These are phyloP conservation scores for Hydropsyche tenuis DNA, from an alignment of 1,140 invertebrate genomes.

Conservation along the genomic window DNA sequence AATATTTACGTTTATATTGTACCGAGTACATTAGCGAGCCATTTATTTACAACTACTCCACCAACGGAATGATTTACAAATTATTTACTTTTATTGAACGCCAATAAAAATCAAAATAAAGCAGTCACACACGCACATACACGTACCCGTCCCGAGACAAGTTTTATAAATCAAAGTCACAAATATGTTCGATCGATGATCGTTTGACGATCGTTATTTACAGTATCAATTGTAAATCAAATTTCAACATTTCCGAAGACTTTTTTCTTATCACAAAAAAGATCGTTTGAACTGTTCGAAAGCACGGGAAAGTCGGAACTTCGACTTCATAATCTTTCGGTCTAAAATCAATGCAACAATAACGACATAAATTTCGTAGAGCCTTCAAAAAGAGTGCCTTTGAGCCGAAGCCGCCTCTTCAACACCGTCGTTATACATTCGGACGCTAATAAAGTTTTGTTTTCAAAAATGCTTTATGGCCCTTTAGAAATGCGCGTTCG, in stretches of 20 bases:
- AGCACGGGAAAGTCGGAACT: background rate
- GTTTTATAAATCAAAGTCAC: background rate
- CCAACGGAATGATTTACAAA: conserved; percentile 16
- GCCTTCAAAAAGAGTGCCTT: background rate
- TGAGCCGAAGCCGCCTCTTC: conserved; percentile 23
- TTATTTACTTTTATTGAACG: conserved; percentile 14
- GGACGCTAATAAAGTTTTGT: conserved; percentile 14
- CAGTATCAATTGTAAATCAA: background rate
- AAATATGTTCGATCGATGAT: background rate
- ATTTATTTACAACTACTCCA: conserved; percentile 4
- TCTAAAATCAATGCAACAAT: conserved; percentile 17
- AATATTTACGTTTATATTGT: conserved; percentile 28
- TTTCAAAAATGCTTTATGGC: too few species aligned
- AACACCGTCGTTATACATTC: background rate
- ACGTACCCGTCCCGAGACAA: background rate
- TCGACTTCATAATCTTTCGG: conserved; percentile 4
- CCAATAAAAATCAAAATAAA: background rate
- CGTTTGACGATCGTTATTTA: background rate
- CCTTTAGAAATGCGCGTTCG: too few species aligned
- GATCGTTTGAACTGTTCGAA: background rate
- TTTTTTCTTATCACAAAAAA: too few species aligned
- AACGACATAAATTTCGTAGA: conserved; percentile 33
- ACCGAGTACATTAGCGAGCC: conserved; percentile 14
- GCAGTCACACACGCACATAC: background rate
- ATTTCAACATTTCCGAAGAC: background rate